Percentiles rank a stretch among this genome's conserved stretches.
These are phyloP conservation scores for Halictus rubicundus DNA, from an alignment of 1,140 invertebrate species.

Conservation along the genomic window DNA sequence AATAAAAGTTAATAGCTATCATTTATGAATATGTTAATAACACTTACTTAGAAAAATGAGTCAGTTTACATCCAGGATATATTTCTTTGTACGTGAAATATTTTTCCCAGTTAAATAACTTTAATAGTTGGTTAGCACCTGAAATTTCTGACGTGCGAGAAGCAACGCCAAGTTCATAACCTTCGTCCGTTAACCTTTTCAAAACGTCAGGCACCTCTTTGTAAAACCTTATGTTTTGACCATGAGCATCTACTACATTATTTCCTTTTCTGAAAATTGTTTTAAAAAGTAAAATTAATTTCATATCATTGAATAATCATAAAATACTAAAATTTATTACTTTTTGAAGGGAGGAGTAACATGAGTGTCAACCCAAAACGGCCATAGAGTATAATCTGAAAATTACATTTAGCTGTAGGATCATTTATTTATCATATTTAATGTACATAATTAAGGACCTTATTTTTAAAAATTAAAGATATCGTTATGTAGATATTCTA, in stretches of 20 bases:
- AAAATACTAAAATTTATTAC: constrained; percentile 32
- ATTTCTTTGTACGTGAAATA: constrained; percentile 88
- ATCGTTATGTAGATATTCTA: constrained; percentile 46
- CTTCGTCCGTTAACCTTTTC: constrained; percentile 81
- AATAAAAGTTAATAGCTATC: background rate
- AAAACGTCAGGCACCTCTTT: constrained; percentile 84
- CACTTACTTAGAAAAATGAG: constrained; percentile 86
- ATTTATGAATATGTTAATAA: constrained; percentile 21
- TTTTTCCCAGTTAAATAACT: constrained; percentile 86
- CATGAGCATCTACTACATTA: constrained; percentile 81
- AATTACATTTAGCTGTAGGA: constrained; percentile 45
- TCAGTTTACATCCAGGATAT: constrained; percentile 87
- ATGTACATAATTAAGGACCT: constrained; percentile 15
- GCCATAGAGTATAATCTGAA: constrained; percentile 90
- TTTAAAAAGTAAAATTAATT: background rate
- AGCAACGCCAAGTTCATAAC: constrained; percentile 83
- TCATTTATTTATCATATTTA: background rate
- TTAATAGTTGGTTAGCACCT: constrained; percentile 85
- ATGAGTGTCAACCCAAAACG: constrained; percentile 89
- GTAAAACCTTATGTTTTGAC: constrained; percentile 81
- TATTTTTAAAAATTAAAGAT: background rate
- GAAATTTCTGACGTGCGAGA: constrained; percentile 85
- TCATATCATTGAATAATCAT: background rate
- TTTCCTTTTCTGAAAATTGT: constrained; percentile 75
- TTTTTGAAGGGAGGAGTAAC: constrained; percentile 84